These are phyloP conservation scores for Leuctra nigra DNA, from an alignment of 2,888 invertebrate species.

Conservation along the genomic window DNA sequence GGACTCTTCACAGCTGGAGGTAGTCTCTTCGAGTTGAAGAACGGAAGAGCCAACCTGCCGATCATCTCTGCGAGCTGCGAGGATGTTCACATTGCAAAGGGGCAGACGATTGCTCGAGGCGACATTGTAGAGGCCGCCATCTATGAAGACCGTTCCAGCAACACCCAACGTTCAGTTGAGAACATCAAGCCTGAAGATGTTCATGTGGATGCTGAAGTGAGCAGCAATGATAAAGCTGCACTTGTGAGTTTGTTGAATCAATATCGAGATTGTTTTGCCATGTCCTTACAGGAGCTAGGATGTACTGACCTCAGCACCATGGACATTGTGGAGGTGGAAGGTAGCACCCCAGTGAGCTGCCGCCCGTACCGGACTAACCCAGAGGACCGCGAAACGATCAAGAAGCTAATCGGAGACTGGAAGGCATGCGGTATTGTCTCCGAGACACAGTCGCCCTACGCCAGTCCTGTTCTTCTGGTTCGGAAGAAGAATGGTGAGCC, in stretches of 20 bases:
- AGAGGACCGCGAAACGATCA: constrained; percentile 7
- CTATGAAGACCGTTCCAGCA: neutral
- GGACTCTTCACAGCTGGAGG: constrained; percentile 1
- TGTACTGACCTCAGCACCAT: constrained; percentile 14
- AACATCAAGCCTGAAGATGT: neutral
- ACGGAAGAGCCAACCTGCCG: neutral
- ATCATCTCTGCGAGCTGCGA: no score
- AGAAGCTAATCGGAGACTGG: constrained; percentile 15
- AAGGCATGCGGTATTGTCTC: constrained; percentile 3
- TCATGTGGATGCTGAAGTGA: neutral
- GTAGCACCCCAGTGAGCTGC: constrained; percentile 14
- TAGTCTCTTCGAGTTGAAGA: neutral
- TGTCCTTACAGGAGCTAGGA: constrained; percentile 10
- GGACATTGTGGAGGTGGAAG: constrained; percentile 17
- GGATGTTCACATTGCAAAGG: no score
- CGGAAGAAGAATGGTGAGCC: constrained; percentile 31
- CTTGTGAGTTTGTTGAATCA: constrained; percentile 13
- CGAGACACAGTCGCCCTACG: constrained; percentile 10
- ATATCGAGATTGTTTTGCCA: constrained; percentile 14
- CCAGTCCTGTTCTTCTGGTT: constrained; percentile 33
- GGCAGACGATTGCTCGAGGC: neutral
- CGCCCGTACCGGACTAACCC: constrained; percentile 20
- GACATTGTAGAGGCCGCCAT: neutral
- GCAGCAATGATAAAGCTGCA: neutral
- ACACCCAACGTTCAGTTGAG: no score